Evolutionary conservation across 2,888 invertebrate species (phyloP), one percentile per base, ranked within the genome.

Genomic region (Smittia aterrima): DNA sequence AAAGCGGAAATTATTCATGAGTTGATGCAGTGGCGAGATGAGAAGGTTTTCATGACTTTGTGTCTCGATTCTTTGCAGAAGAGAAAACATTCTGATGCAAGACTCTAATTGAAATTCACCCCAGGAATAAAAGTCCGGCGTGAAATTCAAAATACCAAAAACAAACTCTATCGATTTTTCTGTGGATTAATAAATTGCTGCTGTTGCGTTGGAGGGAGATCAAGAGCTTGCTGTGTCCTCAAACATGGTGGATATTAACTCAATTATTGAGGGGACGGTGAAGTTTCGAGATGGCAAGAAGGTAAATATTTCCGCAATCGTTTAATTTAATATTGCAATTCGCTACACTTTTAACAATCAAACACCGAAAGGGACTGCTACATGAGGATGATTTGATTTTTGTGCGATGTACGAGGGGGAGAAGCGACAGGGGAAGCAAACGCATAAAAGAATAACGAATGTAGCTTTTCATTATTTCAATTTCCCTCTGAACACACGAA

Each of bases 281-380:
- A 95, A 94, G 85, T 93, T 92, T 85, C 87, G 94, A 77, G 93
- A 94, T 82, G 93, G 93, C 77, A 93, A 92, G 84, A 95, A 94
- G 90, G 94, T 93, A 83, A 82, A 32, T 18, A 58, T 20, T 58
- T 58, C 58, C 58, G 20, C 22, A 58, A 22, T 58, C 58, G 11
- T 58, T 58, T 58, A 58, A 58, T 58, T 58, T 58, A 58, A 58
- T 58, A 58, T 38, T 58, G 58, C 58, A 58, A 58, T 58, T 58
- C 22, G 58, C 58, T 58, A 58, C 22, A 58, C 58, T 58, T 22
- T 58, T 58, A 58, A 58, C 58, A 58, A 58, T 58, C 58, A 58
- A 22, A 58, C 58, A 58, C 58, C 47, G 47, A 47, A 47, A 47
- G 47, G 47, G 47, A 47, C 11, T 2, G 11, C 47, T 2, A 58